Conservation (phyloP, 2,888 invertebrate species). For the Chymomyza amoena region DNA sequence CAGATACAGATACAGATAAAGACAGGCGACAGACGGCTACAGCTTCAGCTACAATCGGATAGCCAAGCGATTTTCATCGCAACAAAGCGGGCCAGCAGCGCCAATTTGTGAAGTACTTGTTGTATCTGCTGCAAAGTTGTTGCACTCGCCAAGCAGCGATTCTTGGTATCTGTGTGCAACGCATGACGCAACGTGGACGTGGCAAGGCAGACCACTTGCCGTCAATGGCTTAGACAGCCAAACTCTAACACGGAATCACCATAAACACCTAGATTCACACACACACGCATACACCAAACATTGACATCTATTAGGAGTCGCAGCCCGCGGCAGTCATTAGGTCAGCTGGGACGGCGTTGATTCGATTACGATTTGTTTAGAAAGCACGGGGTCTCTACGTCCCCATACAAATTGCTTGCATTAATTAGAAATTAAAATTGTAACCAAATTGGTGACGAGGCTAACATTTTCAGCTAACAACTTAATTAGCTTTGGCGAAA, state of each 20-base stretch:
- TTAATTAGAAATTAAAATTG: neutral
- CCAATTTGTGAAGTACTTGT: conserved; percentile 70
- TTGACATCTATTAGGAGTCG: neutral
- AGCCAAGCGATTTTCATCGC: conserved; percentile 30
- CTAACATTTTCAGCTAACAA: conserved; percentile 32
- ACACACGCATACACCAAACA: neutral
- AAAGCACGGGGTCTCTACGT: neutral
- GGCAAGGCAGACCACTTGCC: conserved; percentile 71
- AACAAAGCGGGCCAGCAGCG: conserved; percentile 64
- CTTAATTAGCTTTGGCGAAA: conserved; percentile 48
- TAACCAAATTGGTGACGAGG: neutral
- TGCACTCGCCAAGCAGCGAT: conserved; percentile 18
- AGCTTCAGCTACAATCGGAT: conserved; percentile 35
- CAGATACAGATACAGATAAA: conserved; percentile 3
- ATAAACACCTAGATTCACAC: conserved; percentile 10
- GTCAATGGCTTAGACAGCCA: conserved; percentile 42
- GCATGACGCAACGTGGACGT: conserved; percentile 43
- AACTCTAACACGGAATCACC: conserved; percentile 24
- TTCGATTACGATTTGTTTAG: neutral
- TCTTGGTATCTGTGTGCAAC: conserved; percentile 38
- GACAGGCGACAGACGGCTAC: conserved; percentile 26
- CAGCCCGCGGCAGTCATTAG: neutral
- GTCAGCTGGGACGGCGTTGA: neutral
- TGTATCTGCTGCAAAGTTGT: conserved; percentile 45
- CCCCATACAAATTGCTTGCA: neutral